Conservation (phyloP, 1,140 invertebrate genomes). For the Drosophila busckii region DNA sequence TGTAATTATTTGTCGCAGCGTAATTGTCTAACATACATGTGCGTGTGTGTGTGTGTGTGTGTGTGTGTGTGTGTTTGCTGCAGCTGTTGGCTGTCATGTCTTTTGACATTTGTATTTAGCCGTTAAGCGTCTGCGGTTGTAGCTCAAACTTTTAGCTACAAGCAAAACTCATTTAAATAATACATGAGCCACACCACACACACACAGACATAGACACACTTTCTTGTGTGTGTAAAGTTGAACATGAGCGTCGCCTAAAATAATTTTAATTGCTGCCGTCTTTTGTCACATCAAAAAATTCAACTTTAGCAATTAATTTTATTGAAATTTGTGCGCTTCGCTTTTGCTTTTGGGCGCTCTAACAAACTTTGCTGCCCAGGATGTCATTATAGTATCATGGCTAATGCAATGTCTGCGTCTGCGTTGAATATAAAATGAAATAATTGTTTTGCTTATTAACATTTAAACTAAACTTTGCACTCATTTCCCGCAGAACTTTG, state of each 20-base stretch:
- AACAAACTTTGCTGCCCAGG: no score
- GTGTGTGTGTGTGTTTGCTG: no score
- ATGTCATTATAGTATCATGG: no score
- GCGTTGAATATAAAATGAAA: no score
- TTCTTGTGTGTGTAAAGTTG: slow-evolving; percentile 34
- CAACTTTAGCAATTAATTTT: slow-evolving; percentile 72
- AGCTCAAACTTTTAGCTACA: slow-evolving; percentile 19
- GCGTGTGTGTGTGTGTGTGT: no score
- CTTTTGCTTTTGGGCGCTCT: slow-evolving; percentile 38
- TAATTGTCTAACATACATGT: no score
- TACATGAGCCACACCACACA: slow-evolving; percentile 42
- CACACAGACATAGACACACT: background rate
- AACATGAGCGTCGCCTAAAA: slow-evolving; percentile 39
- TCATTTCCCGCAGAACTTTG: no score
- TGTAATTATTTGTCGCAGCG: slow-evolving; percentile 34
- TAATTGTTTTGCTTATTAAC: no score
- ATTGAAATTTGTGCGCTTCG: slow-evolving; percentile 52
- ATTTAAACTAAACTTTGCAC: no score
- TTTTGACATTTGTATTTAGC: slow-evolving; percentile 61
- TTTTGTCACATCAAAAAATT: slow-evolving; percentile 49
- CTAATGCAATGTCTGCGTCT: no score
- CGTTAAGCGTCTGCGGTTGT: slow-evolving; percentile 45
- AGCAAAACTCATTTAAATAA: slow-evolving; percentile 54
- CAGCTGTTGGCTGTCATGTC: slow-evolving; percentile 7
- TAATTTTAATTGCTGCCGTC: slow-evolving; percentile 53